These are phyloP conservation scores for Eupeodes luniger DNA, from an alignment of 2,888 invertebrate genomes.

Conservation along the genomic window DNA sequence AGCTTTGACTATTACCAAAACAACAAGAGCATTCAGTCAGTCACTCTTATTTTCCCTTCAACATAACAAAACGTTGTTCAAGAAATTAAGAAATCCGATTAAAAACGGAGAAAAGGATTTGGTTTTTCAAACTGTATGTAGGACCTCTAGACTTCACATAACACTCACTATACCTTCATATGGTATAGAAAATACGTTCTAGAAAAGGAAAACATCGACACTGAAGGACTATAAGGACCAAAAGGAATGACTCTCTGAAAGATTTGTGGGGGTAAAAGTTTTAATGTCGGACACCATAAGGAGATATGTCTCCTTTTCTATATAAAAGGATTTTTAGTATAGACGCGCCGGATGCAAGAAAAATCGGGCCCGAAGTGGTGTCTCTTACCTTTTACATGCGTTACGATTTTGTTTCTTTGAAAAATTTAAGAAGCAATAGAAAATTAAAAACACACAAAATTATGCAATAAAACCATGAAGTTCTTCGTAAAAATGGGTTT, in stretches of 20 bases:
- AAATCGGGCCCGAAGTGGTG: not conserved
- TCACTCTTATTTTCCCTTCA: conserved; percentile 61
- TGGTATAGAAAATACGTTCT: not conserved
- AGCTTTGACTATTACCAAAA: conserved; percentile 30
- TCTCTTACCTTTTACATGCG: too few relatives aligned
- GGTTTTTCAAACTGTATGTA: conserved; percentile 18
- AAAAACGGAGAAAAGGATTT: conserved; percentile 69
- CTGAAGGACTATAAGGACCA: conserved; percentile 1
- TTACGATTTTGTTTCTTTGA: too few relatives aligned
- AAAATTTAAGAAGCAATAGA: too few relatives aligned
- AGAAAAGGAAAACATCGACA: not conserved
- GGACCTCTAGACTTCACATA: not conserved
- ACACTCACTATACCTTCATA: not conserved
- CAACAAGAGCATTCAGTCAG: conserved; percentile 35
- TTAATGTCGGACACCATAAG: conserved; percentile 55
- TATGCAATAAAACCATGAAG: too few relatives aligned
- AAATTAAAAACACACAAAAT: too few relatives aligned
- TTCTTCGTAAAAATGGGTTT: too few relatives aligned
- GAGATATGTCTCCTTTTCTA: not conserved
- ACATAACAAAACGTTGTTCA: conserved; percentile 66
- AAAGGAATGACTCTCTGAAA: conserved; percentile 54
- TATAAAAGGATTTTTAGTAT: too few relatives aligned
- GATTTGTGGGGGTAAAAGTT: conserved; percentile 58
- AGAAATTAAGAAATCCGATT: conserved; percentile 76
- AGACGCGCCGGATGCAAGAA: not conserved